Conservation (phyloP, 2,888 invertebrate genomes). For the Polia nebulosa region DNA sequence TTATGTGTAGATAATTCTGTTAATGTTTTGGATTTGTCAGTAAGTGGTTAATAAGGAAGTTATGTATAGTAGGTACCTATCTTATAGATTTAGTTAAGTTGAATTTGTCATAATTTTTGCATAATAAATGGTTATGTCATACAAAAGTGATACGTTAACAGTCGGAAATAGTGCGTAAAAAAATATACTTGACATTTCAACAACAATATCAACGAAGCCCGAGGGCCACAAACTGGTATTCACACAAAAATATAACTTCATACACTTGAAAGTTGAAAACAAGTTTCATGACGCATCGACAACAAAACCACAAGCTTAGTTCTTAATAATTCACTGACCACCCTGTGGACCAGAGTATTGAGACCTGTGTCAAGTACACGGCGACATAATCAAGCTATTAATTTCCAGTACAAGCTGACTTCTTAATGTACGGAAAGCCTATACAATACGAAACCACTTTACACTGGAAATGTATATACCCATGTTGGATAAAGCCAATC, state of each 20-base stretch:
- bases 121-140: constrained; percentile 19
- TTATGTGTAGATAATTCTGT: no score
- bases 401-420: background rate
- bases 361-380: constrained; percentile 57
- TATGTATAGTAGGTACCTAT: background rate
- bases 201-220: constrained; percentile 12
- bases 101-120: background rate
- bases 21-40: background rate
- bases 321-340: constrained; percentile 71
- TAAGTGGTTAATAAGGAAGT: background rate
- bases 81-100: background rate
- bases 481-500: background rate
- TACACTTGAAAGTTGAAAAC: constrained; percentile 54
- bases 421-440: background rate
- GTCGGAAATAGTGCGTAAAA: background rate
- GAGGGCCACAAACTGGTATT: constrained; percentile 37
- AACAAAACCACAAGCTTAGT: constrained; percentile 69
- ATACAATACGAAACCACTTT: background rate
- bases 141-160: background rate
- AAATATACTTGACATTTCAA: constrained; percentile 47
- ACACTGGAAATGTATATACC: background rate
- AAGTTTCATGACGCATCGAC: constrained; percentile 68
- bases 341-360: constrained; percentile 55
- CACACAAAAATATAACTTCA: constrained; percentile 54
- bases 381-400: constrained; percentile 14